Percentiles rank a stretch among this genome's conserved stretches.
Evolutionary conservation across 2,888 invertebrate species (phyloP).

Genomic region (Dastarcus helophoroides): DNA sequence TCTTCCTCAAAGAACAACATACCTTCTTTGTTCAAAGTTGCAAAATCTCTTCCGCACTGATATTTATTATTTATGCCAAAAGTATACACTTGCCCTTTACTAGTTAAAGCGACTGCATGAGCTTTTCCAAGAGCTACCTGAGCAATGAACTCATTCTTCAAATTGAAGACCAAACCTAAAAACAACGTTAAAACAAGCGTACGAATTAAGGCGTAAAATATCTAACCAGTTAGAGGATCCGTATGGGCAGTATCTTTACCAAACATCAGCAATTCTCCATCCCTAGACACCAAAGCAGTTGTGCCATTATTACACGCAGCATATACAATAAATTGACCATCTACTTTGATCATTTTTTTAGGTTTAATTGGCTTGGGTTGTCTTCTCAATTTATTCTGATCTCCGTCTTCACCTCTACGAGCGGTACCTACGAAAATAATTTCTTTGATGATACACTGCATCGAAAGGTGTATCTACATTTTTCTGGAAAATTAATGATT

Average conservation of each 20-base stretch:
- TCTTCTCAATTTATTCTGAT: slow-evolving; percentile 61
- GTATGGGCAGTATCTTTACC: slow-evolving; percentile 87
- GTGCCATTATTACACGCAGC: slow-evolving; percentile 93
- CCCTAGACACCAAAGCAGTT: slow-evolving; percentile 81
- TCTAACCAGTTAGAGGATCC: slow-evolving; percentile 50
- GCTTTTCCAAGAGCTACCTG: slow-evolving; percentile 89
- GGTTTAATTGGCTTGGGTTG: slow-evolving; percentile 86
- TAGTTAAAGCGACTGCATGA: slow-evolving; percentile 81
- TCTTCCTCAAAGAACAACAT: too few relatives aligned
- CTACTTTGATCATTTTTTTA: slow-evolving; percentile 83
- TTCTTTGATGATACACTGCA: not conserved
- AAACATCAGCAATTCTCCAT: slow-evolving; percentile 85
- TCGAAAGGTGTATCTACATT: not conserved
- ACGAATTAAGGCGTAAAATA: not conserved
- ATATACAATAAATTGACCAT: slow-evolving; percentile 68
- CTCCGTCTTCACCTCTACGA: slow-evolving; percentile 87
- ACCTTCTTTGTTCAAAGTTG: slow-evolving; percentile 49
- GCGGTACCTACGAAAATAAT: slow-evolving; percentile 73
- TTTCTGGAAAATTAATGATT: not conserved
- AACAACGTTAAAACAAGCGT: slow-evolving; percentile 4
- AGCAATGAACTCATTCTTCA: slow-evolving; percentile 36
- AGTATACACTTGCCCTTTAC: slow-evolving; percentile 82
- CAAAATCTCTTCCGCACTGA: slow-evolving; percentile 86
- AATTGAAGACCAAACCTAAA: slow-evolving; percentile 29
- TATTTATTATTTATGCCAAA: slow-evolving; percentile 97